phyloP scores from a whole-genome alignment of 2,113 vertebrate genomes.

The Aldabrachelys gigantea region DNA sequence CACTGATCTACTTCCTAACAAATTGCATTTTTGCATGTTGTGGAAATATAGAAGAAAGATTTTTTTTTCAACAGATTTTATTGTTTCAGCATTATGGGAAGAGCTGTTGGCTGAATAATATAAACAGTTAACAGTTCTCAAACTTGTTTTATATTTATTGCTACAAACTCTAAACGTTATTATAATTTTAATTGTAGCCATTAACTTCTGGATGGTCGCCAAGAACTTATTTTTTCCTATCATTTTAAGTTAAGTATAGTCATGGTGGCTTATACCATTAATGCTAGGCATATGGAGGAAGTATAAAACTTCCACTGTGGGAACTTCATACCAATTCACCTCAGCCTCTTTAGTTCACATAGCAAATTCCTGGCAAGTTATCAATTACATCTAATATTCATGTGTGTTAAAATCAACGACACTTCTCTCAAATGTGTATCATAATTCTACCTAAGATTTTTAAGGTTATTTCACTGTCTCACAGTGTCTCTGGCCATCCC shows the following conservation, averaged over 20 bases:
- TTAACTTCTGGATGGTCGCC: background rate
- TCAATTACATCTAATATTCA: background rate
- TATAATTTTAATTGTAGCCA: background rate
- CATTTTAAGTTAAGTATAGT: background rate
- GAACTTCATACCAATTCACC: background rate
- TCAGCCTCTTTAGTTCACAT: background rate
- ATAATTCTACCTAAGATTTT: background rate
- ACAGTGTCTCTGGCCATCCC: background rate
- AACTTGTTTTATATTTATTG: background rate
- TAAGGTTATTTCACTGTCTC: background rate
- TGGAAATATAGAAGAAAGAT: fast-evolving
- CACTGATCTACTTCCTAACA: fast-evolving
- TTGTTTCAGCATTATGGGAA: background rate
- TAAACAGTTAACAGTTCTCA: background rate
- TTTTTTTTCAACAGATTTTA: background rate
- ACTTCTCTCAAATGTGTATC: background rate
- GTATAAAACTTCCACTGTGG: background rate
- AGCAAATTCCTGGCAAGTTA: background rate
- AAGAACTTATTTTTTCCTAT: background rate
- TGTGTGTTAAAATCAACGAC: background rate
- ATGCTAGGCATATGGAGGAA: background rate
- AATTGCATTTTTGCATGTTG: background rate
- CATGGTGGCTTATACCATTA: background rate
- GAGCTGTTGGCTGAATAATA: background rate
- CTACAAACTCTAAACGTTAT: background rate